A percentile compares a stretch with the other conserved stretches of the same genome.
Evolutionary conservation across 2,888 invertebrate genomes (phyloP).

Genomic region (Epinotia bilunana): DNA sequence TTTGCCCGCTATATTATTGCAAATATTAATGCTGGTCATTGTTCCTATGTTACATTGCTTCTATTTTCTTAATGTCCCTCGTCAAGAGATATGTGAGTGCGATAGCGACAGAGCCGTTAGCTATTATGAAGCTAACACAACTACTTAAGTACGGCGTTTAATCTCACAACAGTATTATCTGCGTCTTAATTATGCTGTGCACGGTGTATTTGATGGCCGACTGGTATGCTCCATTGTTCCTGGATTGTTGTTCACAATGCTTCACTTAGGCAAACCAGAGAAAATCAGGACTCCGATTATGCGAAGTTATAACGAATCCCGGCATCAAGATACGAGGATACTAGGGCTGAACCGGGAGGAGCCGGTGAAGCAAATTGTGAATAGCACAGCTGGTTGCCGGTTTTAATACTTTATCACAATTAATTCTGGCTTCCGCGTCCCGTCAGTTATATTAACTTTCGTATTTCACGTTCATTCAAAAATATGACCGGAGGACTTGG

Average conservation of each 20-base stretch:
- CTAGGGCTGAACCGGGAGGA: neutral
- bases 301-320: neutral
- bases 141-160: neutral
- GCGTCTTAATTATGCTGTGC: neutral
- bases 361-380: neutral
- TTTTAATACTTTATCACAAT: constrained; percentile 43
- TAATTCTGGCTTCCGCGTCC: constrained; percentile 38
- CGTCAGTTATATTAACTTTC: constrained; percentile 42
- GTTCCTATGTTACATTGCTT: too few relatives aligned
- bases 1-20: too few relatives aligned
- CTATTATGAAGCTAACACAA: neutral
- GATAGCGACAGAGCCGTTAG: neutral
- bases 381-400: constrained; percentile 29
- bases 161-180: neutral
- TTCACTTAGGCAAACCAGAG: neutral
- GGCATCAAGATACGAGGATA: neutral
- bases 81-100: neutral
- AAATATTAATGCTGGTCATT: too few relatives aligned
- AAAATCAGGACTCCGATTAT: neutral
- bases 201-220: constrained; percentile 37
- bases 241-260: neutral
- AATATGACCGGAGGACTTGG: constrained; percentile 25
- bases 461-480: constrained; percentile 31
- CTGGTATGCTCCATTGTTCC: constrained; percentile 37
- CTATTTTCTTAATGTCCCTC: too few relatives aligned